These are phyloP conservation scores for Clamator glandarius DNA, from an alignment of 2,797 vertebrate genomes.

Conservation along the genomic window DNA sequence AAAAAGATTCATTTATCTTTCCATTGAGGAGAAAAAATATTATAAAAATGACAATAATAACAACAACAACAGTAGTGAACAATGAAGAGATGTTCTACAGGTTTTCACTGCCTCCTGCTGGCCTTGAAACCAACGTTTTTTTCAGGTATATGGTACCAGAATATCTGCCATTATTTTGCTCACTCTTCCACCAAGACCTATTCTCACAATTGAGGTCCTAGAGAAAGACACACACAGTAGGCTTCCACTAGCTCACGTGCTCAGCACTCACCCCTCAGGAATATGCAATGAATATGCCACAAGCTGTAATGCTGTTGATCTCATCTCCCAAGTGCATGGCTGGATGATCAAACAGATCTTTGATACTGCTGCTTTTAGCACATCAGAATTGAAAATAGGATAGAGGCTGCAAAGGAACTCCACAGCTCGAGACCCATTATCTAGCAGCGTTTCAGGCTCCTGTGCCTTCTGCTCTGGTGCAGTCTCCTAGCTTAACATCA, in stretches of 20 bases:
- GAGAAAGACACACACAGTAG: fast-evolving
- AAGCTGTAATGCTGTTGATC: not conserved
- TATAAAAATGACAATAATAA: not conserved
- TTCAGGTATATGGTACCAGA: not conserved
- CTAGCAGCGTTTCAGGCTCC: not conserved
- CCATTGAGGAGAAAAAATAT: not conserved
- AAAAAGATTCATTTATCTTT: slow-evolving; percentile 30
- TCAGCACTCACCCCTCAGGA: not conserved
- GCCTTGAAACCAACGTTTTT: not conserved
- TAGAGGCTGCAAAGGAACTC: not conserved
- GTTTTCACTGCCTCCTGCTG: slow-evolving; percentile 48
- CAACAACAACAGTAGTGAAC: not conserved
- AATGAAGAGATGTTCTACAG: slow-evolving; percentile 16
- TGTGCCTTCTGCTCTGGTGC: not conserved
- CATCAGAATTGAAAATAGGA: not conserved
- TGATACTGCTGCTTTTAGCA: slow-evolving; percentile 3
- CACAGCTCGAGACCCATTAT: not conserved
- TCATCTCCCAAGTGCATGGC: not conserved
- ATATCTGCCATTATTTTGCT: not conserved
- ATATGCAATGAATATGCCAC: not conserved
- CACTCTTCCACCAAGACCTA: not conserved
- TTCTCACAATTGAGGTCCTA: not conserved
- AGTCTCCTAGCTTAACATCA: not conserved
- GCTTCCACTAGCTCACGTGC: not conserved
- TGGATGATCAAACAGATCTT: slow-evolving; percentile 26